These are phyloP conservation scores for Burhinus oedicnemus DNA, from an alignment of 2,113 vertebrate genomes.

Conservation along the genomic window DNA sequence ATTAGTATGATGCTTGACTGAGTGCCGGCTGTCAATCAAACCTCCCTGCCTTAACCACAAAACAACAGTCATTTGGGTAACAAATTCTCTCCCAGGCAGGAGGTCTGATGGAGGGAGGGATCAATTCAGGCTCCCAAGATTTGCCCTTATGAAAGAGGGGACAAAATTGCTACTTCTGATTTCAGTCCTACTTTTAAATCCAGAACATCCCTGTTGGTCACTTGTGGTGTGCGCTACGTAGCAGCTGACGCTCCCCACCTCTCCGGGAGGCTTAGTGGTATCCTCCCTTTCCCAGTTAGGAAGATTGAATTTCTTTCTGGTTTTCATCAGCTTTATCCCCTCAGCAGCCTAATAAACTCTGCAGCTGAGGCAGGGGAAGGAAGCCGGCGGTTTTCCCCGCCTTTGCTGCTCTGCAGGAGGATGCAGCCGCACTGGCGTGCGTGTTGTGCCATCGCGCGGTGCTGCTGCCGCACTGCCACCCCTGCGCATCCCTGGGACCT, in stretches of 20 bases:
- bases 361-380: background rate
- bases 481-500: background rate
- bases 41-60: background rate
- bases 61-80: background rate
- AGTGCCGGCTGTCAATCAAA: background rate
- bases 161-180: background rate
- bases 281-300: background rate
- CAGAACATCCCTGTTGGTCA: background rate
- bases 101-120: background rate
- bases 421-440: background rate
- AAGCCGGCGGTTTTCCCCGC: rapidly evolving
- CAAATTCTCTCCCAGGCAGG: background rate
- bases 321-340: background rate
- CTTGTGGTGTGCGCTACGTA: background rate
- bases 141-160: background rate
- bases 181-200: background rate
- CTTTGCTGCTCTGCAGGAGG: background rate
- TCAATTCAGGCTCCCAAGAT: background rate
- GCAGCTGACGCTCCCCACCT: background rate
- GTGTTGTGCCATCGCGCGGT: constrained; percentile 41
- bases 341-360: background rate
- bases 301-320: background rate
- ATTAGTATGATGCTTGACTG: background rate
- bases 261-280: background rate
- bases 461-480: background rate